A percentile compares a stretch with the other conserved stretches of the same genome.
Conservation (phyloP, 2,113 vertebrate genomes). For the Spea bombifrons region DNA sequence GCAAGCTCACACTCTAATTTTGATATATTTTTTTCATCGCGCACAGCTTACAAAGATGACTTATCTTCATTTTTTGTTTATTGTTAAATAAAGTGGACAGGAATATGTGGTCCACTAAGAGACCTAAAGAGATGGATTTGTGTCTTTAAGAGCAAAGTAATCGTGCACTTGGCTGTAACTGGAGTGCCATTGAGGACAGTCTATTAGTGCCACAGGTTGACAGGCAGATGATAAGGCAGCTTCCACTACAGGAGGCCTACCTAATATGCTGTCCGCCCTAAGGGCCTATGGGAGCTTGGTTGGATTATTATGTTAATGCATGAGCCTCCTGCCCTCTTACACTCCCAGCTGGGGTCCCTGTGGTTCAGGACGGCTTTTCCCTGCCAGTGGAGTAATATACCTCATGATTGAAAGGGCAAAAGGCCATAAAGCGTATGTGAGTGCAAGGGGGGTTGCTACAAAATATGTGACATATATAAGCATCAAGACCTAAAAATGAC, state of each 20-base stretch:
- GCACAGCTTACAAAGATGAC: too few relatives aligned
- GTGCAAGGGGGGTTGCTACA: conserved; percentile 47
- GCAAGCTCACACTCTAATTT: too few relatives aligned
- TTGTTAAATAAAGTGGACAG: conserved; percentile 44
- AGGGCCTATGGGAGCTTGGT: conserved; percentile 89
- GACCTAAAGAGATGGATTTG: conserved; percentile 51
- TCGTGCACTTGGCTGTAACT: conserved; percentile 51
- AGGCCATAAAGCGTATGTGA: conserved; percentile 83
- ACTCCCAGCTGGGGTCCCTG: conserved; percentile 96
- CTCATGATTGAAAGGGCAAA: conserved; percentile 98
- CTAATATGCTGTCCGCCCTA: conserved; percentile 97
- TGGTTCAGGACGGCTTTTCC: conserved; percentile 96
- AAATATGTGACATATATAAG: too few relatives aligned
- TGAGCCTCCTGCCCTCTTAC: conserved; percentile 95
- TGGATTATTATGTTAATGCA: conserved; percentile 99
- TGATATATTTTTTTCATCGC: neutral
- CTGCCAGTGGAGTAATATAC: conserved; percentile 99
- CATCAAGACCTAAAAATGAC: too few relatives aligned
- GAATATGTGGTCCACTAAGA: conserved; percentile 50
- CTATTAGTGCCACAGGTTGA: conserved; percentile 85
- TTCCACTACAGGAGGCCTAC: conserved; percentile 77
- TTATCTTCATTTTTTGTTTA: too few relatives aligned
- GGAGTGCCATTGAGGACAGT: conserved; percentile 54
- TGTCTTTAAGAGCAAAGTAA: conserved; percentile 60
- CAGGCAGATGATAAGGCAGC: conserved; percentile 77